Conservation (phyloP, 2,113 vertebrate species). For the Atherinomorus stipes region DNA sequence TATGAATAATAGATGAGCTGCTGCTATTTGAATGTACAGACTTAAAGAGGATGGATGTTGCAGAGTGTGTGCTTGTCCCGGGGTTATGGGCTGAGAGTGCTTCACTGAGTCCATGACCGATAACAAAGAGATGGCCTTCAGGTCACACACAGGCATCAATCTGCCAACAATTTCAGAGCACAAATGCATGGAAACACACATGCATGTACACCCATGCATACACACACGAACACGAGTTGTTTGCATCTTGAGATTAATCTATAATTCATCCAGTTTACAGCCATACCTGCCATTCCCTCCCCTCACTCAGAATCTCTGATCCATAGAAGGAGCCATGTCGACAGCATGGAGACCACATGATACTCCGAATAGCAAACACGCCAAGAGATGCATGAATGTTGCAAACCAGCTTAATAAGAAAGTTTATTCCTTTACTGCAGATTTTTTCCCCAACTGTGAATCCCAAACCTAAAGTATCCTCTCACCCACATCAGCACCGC, state of each 20-base stretch:
- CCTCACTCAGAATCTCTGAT: neutral
- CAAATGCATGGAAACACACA: neutral
- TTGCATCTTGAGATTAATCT: constrained; percentile 46
- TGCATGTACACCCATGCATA: neutral
- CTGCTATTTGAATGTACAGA: constrained; percentile 14
- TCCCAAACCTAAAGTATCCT: too few relatives aligned
- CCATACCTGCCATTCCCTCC: constrained; percentile 36
- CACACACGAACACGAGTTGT: constrained; percentile 10
- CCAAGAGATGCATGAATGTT: too few relatives aligned
- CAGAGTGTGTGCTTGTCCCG: constrained; percentile 20
- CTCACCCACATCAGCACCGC: too few relatives aligned
- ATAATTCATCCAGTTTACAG: constrained; percentile 57
- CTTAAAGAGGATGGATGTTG: neutral
- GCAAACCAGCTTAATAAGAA: too few relatives aligned
- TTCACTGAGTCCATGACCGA: constrained; percentile 26
- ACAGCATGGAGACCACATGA: too few relatives aligned
- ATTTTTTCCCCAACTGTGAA: too few relatives aligned
- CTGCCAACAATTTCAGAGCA: constrained; percentile 25
- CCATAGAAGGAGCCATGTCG: neutral
- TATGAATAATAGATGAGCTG: constrained; percentile 59
- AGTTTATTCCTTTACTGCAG: too few relatives aligned
- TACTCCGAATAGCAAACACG: too few relatives aligned
- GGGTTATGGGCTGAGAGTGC: constrained; percentile 1
- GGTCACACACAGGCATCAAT: constrained; percentile 48
- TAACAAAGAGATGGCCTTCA: constrained; percentile 33